Conservation (phyloP, 2,113 vertebrate species). For the Okapia johnstoni region DNA sequence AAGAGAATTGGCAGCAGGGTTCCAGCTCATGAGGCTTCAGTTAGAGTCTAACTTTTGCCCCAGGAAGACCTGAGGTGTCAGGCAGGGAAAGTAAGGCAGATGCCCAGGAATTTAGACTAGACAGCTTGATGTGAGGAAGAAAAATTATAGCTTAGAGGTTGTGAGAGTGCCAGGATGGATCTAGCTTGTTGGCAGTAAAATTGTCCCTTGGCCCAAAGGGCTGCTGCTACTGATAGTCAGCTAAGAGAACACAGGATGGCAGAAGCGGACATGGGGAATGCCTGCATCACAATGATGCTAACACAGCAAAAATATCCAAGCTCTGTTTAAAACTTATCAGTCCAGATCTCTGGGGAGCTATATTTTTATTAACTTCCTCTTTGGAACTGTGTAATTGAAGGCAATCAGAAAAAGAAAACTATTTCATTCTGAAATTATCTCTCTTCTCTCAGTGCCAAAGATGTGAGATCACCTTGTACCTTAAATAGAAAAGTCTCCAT, state of each 20-base stretch:
- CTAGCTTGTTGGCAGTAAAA: not conserved
- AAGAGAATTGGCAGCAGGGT: not conserved
- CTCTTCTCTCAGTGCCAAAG: not conserved
- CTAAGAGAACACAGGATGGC: not conserved
- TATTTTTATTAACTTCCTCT: not conserved
- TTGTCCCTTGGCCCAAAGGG: not conserved
- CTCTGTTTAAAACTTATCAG: not conserved
- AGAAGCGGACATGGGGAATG: not conserved
- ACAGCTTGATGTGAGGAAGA: not conserved
- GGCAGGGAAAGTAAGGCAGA: not conserved
- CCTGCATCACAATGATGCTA: not conserved
- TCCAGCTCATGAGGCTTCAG: not conserved
- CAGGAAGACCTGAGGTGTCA: not conserved
- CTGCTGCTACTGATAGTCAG: not conserved
- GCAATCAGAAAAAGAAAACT: not conserved
- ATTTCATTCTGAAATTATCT: slow-evolving; percentile 13
- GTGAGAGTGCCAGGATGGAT: not conserved
- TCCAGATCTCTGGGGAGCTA: not conserved
- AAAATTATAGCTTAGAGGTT: not conserved
- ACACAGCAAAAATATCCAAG: not conserved
- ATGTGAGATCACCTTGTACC: not conserved
- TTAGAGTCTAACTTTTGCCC: not conserved
- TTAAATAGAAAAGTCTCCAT: not conserved
- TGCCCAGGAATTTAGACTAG: not conserved
- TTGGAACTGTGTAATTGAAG: not conserved